Conservation (phyloP, 2,797 vertebrate genomes). For the Malurus leucopterus region DNA sequence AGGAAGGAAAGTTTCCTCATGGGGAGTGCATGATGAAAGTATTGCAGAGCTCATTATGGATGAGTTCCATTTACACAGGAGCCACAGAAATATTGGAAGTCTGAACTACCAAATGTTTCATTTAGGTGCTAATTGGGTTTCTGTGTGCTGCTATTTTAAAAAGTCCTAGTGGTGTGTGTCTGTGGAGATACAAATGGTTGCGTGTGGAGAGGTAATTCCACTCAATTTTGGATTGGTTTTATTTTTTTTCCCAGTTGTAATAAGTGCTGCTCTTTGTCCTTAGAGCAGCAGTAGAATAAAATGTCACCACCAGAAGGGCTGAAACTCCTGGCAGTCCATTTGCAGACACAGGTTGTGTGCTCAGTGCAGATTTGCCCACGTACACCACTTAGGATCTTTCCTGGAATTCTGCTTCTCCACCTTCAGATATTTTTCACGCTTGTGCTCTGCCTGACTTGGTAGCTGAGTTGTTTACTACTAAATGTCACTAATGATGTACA, state of each 20-base stretch:
- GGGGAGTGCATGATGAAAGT: neutral
- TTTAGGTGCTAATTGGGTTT: slow-evolving; percentile 30
- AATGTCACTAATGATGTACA: neutral
- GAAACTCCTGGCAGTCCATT: neutral
- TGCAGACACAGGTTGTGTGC: neutral
- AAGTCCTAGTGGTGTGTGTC: neutral
- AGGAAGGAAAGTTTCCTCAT: neutral
- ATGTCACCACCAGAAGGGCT: neutral
- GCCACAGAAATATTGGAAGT: neutral
- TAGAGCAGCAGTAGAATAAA: neutral
- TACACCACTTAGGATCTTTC: neutral
- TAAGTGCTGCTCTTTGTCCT: neutral
- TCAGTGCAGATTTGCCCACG: neutral
- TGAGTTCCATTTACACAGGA: neutral
- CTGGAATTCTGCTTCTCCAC: neutral
- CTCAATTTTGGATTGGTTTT: neutral
- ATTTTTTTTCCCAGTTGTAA: neutral
- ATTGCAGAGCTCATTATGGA: neutral
- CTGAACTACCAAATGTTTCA: neutral
- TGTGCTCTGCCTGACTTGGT: neutral
- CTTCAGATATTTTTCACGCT: neutral
- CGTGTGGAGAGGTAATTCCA: neutral
- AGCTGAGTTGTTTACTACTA: neutral
- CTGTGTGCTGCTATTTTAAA: neutral
- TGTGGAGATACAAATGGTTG: neutral